phyloP scores from a whole-genome alignment of 1,140 invertebrate genomes.

The Drosophila miranda region DNA sequence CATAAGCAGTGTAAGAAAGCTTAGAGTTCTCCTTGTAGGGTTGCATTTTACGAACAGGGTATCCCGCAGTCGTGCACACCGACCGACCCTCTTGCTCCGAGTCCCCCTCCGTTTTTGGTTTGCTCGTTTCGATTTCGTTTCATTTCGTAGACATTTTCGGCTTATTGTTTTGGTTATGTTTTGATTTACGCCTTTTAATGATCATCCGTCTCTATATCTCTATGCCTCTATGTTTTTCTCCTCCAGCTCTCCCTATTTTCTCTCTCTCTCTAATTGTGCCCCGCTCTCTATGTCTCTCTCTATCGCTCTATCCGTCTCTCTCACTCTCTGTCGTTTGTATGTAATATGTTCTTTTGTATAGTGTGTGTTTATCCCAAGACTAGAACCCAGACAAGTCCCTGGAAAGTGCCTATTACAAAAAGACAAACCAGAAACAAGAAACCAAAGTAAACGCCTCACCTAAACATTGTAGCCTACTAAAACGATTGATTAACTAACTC shows the following conservation, averaged over 20 bases:
- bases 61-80: conserved; percentile 9
- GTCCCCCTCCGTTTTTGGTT: conserved; percentile 28
- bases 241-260: conserved; percentile 2
- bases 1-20: no score
- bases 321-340: conserved; percentile 12
- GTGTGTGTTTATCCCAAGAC: conserved; percentile 18
- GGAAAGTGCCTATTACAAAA: conserved; percentile 52
- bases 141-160: conserved; percentile 39
- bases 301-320: not conserved
- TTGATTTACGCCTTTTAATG: conserved; percentile 36
- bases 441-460: conserved; percentile 54
- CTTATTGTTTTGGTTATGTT: conserved; percentile 42
- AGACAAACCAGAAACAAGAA: conserved; percentile 16
- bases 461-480: conserved; percentile 27
- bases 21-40: no score
- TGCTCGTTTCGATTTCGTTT: conserved; percentile 42
- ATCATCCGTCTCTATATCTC: conserved; percentile 19
- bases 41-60: not conserved
- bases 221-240: conserved; percentile 15
- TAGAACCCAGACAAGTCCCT: conserved; percentile 22
- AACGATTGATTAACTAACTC: conserved; percentile 16
- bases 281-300: conserved; percentile 4
- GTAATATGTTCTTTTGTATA: conserved; percentile 18
- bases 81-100: not conserved
- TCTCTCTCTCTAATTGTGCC: conserved; percentile 20